Evolutionary conservation across 2,888 invertebrate species (phyloP), one percentile per base, ranked within the genome.

Genomic region (Diloba caeruleocephala): DNA sequence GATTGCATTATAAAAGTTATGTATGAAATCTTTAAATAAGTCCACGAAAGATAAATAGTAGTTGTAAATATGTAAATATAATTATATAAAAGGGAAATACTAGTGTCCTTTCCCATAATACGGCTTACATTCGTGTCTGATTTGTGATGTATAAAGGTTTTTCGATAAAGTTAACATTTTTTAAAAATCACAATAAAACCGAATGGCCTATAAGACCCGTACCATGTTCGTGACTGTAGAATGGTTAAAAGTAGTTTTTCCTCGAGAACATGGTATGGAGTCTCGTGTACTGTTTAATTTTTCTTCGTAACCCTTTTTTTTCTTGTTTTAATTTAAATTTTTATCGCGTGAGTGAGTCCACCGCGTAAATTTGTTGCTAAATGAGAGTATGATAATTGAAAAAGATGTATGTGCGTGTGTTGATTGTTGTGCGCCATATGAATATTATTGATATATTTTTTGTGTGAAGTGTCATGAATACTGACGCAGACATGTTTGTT

Each of bases 371-470:
- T 75, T 78, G 79, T 85, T 84, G 85, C 83, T 86, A 68, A 72
- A 74, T 74, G 80, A 81, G 74, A 79, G 84, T 81, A 83, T 82
- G 82, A 81, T 82, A 85, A 80, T 77, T 78, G 79, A 68, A 58
- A 25, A 52, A 63, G 78, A 84, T 86, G 78, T 88, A 84, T 81
- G 88, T 79, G 91, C 91, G 90, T 85, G 82, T 87, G 91, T 92
- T 92, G 86, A 81, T 84, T 90, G 92, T 91, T 91, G 85, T 84
- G 83, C 91, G 90, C 90, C 86, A 81, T 89, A 82, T 77, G 84
- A 79, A 76, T 83, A 79, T 71, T 76, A 78, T 76, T 69, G 71
- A 82, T 82, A 79, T 74, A 74, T 76, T 75, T 77, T 72, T 72
- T 59, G 63, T 55, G 63, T 55, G 65, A 50, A 61, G 77, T 68